Base-by-base conservation (phyloP, 1,140 invertebrate genomes). In the Sesamia nonagrioides region DNA sequence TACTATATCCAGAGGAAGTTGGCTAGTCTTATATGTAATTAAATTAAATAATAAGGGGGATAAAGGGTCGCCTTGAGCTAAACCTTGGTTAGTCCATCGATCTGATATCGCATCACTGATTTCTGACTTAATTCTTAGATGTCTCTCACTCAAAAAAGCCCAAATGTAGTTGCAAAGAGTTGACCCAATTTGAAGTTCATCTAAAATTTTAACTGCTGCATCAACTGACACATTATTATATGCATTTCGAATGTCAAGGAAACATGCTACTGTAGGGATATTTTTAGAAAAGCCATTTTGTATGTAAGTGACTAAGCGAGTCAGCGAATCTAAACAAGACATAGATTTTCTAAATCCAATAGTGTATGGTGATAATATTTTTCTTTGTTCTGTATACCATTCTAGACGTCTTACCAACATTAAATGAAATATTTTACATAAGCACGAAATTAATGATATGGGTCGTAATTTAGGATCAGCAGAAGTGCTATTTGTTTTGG, bases 241-340 rank as follows among this genome's bases (percentile, higher is more conserved):
- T 40, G 37, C 37, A 33, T 33, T 60, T 15, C 35, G 27, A 60
- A 60, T 60, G 15, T 60, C 27, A 9, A 60, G 15, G 13, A 60
- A 35, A 60, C 56, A 60, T 33, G 56, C 56, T 35, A 60, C 1
- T 13, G 56, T 60, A 5, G 56, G 56, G 0, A 35, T 33, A 15
- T 60, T 60, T 33, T 35, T 60, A 60, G 56, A 60, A 35, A 60
- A 60, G 11, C 56, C 56, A 6, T 15, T 60, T 15, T 60, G 56
- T 35, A 27, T 60, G 6, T 60, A n/a, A n/a, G 33, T 15, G 35
- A 60, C 21, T 60, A 60, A 6, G 9, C 56, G 56, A 60, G 7
- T 35, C 18, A 60, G 33, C 4, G 27, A 33, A 35, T 60, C 56
- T 60, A 60, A 35, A 35, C 56, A 60, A 3, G 56, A 60, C 33